phyloP scores from a whole-genome alignment of 2,113 vertebrate genomes.

The Megaceryle maxima region DNA sequence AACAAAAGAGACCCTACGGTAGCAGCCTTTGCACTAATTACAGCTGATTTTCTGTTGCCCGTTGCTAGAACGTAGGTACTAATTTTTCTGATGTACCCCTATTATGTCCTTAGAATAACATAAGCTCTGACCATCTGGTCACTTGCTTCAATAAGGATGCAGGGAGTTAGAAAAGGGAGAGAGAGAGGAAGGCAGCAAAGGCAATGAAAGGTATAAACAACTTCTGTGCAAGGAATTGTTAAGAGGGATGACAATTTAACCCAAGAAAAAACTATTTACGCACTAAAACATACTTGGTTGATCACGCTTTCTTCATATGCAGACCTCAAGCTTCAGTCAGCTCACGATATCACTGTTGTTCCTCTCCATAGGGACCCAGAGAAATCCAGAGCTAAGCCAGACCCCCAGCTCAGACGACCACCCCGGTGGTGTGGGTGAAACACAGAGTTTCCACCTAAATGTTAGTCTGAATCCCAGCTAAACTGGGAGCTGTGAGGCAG shows the following conservation, averaged over 20 bases:
- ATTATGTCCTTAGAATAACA: constrained; percentile 31
- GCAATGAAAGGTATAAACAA: background rate
- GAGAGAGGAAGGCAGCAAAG: background rate
- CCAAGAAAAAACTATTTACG: background rate
- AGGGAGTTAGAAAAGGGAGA: background rate
- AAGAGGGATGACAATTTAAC: background rate
- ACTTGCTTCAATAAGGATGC: background rate
- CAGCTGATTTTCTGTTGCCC: background rate
- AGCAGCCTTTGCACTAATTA: background rate
- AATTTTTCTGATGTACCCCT: constrained; percentile 25
- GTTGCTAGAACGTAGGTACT: background rate
- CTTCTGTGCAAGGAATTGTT: background rate
- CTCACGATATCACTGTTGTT: rapidly evolving
- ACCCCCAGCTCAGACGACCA: too few relatives aligned
- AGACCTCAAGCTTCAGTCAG: background rate
- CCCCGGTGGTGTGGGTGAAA: background rate
- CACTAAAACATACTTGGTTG: background rate
- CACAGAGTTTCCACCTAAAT: background rate
- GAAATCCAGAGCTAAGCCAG: background rate
- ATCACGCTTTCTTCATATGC: background rate
- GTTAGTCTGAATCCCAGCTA: background rate
- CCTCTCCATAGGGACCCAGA: background rate
- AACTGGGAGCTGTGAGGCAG: rapidly evolving
- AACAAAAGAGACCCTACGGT: background rate
- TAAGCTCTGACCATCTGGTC: constrained; percentile 53